Evolutionary conservation across 2,113 vertebrate species (phyloP).

Genomic region (Coturnix japonica): DNA sequence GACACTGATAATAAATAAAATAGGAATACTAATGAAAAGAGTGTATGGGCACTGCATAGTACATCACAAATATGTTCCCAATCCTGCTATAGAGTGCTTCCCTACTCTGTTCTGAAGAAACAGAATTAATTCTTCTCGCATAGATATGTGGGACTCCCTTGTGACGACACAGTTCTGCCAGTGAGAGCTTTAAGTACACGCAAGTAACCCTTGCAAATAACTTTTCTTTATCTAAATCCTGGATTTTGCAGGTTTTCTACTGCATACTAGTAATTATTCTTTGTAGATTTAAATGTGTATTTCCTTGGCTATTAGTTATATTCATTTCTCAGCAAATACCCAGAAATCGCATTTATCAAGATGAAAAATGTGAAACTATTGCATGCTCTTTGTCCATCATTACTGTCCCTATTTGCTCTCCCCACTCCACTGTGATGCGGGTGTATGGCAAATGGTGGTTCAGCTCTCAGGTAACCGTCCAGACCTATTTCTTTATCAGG

Average conservation of each 20-base stretch:
- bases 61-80: not conserved
- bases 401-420: not conserved
- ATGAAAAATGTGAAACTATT: not conserved
- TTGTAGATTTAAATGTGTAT: not conserved
- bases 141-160: fast-evolving
- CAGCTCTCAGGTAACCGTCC: not conserved
- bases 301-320: not conserved
- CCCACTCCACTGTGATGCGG: not conserved
- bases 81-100: fast-evolving
- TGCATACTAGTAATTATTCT: not conserved
- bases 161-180: not conserved
- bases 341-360: not conserved
- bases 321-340: not conserved
- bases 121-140: not conserved
- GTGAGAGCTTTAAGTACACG: not conserved
- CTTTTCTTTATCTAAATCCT: not conserved
- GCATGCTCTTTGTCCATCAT: not conserved
- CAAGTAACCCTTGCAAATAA: not conserved
- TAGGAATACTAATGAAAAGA: not conserved
- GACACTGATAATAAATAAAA: not conserved
- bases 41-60: too few species aligned
- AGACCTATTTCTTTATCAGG: not conserved
- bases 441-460: not conserved
- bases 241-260: not conserved
- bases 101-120: not conserved